Conservation (phyloP, 2,113 vertebrate species). For the Sakesphorus luctuosus region DNA sequence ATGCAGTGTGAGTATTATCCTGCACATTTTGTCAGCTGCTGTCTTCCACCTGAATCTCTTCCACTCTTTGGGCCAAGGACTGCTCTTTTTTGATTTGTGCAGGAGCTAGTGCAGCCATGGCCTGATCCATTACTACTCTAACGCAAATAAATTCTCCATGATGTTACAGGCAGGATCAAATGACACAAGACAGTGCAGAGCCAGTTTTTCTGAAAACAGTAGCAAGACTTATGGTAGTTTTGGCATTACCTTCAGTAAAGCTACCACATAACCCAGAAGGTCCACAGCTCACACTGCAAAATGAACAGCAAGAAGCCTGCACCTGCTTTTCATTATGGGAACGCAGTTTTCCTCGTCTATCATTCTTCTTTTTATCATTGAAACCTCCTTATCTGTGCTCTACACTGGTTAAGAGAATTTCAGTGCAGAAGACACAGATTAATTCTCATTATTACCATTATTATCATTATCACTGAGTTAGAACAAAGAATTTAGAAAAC, state of each 20-base stretch:
- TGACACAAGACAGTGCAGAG: neutral
- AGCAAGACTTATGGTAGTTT: neutral
- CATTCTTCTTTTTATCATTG: neutral
- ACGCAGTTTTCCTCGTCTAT: neutral
- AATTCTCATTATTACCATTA: neutral
- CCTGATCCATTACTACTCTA: neutral
- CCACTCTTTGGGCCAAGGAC: neutral
- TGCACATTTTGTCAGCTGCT: neutral
- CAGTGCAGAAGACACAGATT: neutral
- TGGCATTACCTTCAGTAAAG: neutral
- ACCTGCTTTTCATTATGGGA: neutral
- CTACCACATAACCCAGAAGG: neutral
- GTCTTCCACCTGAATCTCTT: neutral
- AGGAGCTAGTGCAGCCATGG: neutral
- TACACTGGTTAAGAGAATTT: neutral
- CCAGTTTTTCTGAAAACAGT: neutral
- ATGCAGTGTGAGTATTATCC: neutral
- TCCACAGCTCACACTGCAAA: neutral
- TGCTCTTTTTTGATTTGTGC: neutral
- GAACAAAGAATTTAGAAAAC: neutral
- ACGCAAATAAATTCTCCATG: neutral
- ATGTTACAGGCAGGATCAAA: neutral
- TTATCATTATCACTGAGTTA: neutral
- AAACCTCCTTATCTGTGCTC: neutral
- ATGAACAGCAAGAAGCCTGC: neutral